A percentile compares a stretch with the other conserved stretches of the same genome.
phyloP scores from a whole-genome alignment of 2,113 vertebrate species.

The Diadophis punctatus region DNA sequence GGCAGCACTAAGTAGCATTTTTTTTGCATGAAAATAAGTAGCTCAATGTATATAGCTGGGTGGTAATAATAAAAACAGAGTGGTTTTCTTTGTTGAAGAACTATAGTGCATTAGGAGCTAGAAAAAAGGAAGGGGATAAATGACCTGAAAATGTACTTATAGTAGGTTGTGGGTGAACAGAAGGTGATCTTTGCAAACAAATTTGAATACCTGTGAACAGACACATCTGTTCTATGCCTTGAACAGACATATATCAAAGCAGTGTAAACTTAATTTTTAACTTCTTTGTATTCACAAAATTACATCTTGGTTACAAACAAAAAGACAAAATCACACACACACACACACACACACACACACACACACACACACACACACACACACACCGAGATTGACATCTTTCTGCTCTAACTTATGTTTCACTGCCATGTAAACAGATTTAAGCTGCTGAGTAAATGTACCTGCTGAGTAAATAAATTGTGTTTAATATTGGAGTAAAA shows the following conservation, averaged over 20 bases:
- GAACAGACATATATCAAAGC: background rate
- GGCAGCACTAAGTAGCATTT: background rate
- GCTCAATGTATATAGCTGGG: background rate
- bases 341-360: too few species aligned
- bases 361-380: background rate
- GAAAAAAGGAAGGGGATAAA: background rate
- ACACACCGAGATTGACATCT: background rate
- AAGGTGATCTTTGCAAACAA: background rate
- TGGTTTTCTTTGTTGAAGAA: background rate
- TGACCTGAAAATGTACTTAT: background rate
- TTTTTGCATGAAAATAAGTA: background rate
- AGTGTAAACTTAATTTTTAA: background rate
- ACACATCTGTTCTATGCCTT: background rate
- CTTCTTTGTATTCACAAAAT: background rate
- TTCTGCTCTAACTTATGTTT: background rate
- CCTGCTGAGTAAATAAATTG: background rate
- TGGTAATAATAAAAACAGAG: background rate
- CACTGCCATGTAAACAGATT: accelerated
- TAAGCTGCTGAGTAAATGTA: background rate
- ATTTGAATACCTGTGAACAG: background rate
- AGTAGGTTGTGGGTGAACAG: background rate
- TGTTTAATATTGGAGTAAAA: background rate
- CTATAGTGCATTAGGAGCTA: background rate
- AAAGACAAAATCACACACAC: too few species aligned
- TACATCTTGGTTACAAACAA: background rate